phyloP scores from a whole-genome alignment of 2,888 invertebrate genomes.

The Melolontha melolontha region DNA sequence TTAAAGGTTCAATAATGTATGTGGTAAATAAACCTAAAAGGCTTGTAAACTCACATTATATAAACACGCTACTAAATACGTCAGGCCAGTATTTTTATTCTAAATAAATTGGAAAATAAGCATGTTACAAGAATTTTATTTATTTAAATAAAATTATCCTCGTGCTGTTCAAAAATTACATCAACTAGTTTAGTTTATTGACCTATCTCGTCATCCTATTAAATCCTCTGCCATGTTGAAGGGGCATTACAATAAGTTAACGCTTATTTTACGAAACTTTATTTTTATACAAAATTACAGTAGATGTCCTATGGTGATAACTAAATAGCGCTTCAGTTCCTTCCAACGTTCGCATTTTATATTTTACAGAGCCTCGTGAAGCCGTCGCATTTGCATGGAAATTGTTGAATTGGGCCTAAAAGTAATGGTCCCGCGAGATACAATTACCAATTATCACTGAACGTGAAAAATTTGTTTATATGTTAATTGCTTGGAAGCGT shows the following conservation, averaged over 20 bases:
- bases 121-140: constrained; percentile 23
- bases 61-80: background rate
- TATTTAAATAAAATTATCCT: constrained; percentile 29
- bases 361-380: constrained; percentile 5
- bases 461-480: constrained; percentile 28
- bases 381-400: constrained; percentile 40
- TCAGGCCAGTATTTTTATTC: constrained; percentile 22
- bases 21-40: constrained; percentile 22
- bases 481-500: constrained; percentile 21
- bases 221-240: constrained; percentile 10
- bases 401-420: constrained; percentile 38
- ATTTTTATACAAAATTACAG: constrained; percentile 24
- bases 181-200: constrained; percentile 8
- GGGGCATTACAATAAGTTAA: constrained; percentile 25
- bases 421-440: constrained; percentile 32
- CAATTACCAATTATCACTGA: constrained; percentile 36
- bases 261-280: background rate
- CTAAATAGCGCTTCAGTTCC: constrained; percentile 30
- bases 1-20: too few relatives aligned
- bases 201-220: background rate
- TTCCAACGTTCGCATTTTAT: constrained; percentile 22
- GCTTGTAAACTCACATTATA: constrained; percentile 14
- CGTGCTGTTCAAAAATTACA: constrained; percentile 9
- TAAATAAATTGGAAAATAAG: constrained; percentile 21
- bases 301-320: constrained; percentile 22